phyloP scores from a whole-genome alignment of 2,888 invertebrate species.

The Standfussiana lucernea region DNA sequence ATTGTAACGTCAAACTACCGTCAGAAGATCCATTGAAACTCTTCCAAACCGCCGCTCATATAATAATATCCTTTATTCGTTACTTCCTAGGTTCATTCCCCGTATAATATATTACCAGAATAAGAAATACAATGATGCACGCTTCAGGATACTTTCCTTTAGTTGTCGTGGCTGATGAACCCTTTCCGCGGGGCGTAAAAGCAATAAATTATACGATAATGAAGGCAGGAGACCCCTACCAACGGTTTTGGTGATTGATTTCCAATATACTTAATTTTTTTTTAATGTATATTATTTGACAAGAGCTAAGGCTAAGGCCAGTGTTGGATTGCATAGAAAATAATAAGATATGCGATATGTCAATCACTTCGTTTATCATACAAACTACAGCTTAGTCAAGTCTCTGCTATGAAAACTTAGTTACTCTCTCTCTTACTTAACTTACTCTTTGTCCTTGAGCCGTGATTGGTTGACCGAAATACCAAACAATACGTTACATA shows the following conservation, averaged over 20 bases:
- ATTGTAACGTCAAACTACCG: constrained; percentile 32
- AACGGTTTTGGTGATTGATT: constrained; percentile 50
- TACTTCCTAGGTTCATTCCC: constrained; percentile 41
- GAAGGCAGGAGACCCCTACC: constrained; percentile 71
- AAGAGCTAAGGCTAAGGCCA: not conserved
- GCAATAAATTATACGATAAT: constrained; percentile 79
- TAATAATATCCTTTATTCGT: constrained; percentile 44
- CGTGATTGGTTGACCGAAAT: not conserved
- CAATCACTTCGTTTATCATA: not conserved
- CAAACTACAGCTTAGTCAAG: not conserved
- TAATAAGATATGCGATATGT: not conserved
- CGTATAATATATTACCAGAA: constrained; percentile 55
- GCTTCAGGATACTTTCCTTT: constrained; percentile 59
- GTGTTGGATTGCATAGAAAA: not conserved
- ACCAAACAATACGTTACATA: not conserved
- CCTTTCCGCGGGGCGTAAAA: constrained; percentile 70
- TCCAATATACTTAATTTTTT: constrained; percentile 8
- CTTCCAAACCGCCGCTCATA: constrained; percentile 3
- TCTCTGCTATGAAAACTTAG: not conserved
- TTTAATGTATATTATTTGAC: not conserved
- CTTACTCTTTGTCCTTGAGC: not conserved
- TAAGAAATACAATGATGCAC: constrained; percentile 63
- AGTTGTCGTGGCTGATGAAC: constrained; percentile 72
- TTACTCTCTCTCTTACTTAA: no score
- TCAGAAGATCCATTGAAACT: not conserved